A percentile compares a stretch with the other conserved stretches of the same genome.
These are phyloP conservation scores for Menura novaehollandiae DNA, from an alignment of 2,113 vertebrate genomes.

Conservation along the genomic window DNA sequence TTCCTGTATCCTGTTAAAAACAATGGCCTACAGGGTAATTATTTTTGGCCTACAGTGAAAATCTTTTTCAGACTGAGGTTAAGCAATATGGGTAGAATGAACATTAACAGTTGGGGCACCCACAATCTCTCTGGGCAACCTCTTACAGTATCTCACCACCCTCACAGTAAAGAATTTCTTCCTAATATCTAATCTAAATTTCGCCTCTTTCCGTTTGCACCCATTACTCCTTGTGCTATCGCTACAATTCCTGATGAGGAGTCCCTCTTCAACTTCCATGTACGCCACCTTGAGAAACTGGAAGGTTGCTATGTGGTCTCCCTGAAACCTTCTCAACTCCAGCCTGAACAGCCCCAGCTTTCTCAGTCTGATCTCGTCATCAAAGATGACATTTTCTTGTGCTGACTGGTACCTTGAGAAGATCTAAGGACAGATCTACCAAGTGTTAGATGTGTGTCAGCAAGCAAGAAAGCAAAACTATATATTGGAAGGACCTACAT, in stretches of 20 bases:
- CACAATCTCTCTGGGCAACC: not conserved
- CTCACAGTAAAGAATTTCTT: not conserved
- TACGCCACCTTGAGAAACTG: not conserved
- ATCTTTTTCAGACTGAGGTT: not conserved
- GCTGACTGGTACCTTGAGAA: not conserved
- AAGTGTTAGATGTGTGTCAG: fast-evolving
- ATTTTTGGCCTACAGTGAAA: too few relatives aligned
- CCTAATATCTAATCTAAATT: not conserved
- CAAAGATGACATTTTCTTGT: not conserved
- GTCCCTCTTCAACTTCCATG: not conserved
- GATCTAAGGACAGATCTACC: not conserved
- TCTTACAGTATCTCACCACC: not conserved
- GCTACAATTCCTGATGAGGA: not conserved
- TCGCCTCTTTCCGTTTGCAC: not conserved
- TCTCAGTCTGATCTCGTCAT: not conserved
- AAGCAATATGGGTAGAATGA: not conserved
- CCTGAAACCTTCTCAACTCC: not conserved
- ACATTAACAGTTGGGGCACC: not conserved
- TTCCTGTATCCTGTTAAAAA: not conserved
- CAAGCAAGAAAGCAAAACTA: not conserved
- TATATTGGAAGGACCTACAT: not conserved
- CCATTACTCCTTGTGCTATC: not conserved
- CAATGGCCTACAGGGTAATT: not conserved
- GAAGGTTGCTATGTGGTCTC: not conserved
- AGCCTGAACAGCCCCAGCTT: not conserved